Evolutionary conservation across 2,113 vertebrate genomes (phyloP), one percentile per base, ranked within the genome.

Genomic region (Orientallactaga bullata): DNA sequence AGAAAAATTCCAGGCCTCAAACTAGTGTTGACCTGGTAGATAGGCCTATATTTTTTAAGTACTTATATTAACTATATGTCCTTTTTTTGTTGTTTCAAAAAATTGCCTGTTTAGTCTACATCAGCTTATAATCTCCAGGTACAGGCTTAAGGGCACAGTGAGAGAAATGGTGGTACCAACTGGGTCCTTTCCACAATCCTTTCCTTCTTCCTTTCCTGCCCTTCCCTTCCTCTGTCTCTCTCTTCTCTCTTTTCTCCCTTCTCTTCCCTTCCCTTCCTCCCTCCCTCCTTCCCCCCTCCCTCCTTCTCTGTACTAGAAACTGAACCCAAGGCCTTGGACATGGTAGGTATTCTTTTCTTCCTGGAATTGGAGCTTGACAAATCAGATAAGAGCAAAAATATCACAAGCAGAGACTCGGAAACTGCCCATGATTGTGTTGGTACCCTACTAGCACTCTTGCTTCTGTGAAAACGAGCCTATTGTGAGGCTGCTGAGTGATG

Each of bases 71-170:
- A 85, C 66, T 63, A 3, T 73, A 74, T 80, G 69, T 55, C 77
- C 83, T 91, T 84, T 74, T n/a, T n/a, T n/a, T n/a, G n/a, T n/a
- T n/a, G n/a, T n/a, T n/a, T 66, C 30, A 28, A 94, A 85, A 94
- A 93, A 76, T 66, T 79, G 42, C 71, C 84, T 94, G 28, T 73
- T 87, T 79, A 24, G 39, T 79, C 51, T 63, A 58, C 68, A 74
- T 90, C 83, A 80, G 90, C 30, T 91, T 73, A 18, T 1, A 80
- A 74, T 15, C 1, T 89, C 42, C 23, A 94, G 17, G 35, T 66
- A 80, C 4, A 18, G 80, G 0, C 0, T 47, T 55, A 51, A 86
- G 28, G 39, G 71, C 42, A 80, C 37, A 95, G 58, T 58, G 87
- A 84, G 37, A 87, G 63, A 90, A 93, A 32, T 47, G 30, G 6